phyloP scores from a whole-genome alignment of 2,888 invertebrate genomes.

The Noctua comes region DNA sequence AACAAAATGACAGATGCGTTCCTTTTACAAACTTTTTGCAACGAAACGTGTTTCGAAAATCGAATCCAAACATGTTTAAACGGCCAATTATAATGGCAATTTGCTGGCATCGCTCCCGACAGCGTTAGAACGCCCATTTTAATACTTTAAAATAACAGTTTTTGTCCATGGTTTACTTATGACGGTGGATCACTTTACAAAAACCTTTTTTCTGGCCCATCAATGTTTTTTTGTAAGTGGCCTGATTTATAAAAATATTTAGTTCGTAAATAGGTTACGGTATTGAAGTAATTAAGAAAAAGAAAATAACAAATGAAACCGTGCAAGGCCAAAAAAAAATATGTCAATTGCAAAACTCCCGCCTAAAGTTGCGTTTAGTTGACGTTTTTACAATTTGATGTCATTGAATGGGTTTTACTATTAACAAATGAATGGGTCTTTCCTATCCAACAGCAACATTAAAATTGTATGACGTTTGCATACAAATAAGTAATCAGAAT shows the following conservation, averaged over 20 bases:
- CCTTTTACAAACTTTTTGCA: constrained; percentile 67
- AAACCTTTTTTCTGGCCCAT: constrained; percentile 50
- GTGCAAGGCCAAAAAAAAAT: neutral
- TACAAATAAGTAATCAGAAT: constrained; percentile 20
- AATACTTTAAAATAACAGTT: constrained; percentile 82
- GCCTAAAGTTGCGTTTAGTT: constrained; percentile 19
- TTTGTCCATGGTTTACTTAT: constrained; percentile 67
- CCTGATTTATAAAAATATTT: constrained; percentile 43
- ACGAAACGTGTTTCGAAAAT: constrained; percentile 76
- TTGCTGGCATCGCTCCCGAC: constrained; percentile 78
- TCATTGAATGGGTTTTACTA: constrained; percentile 7
- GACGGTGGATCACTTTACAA: constrained; percentile 64
- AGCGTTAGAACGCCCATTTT: constrained; percentile 77
- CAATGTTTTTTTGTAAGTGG: constrained; percentile 22
- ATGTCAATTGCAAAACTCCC: constrained; percentile 36
- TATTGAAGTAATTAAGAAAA: constrained; percentile 49
- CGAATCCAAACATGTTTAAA: constrained; percentile 82
- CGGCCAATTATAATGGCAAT: constrained; percentile 84
- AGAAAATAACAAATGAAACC: neutral
- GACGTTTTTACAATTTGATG: neutral
- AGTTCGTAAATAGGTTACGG: constrained; percentile 42
- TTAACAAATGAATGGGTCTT: neutral
- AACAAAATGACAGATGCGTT: constrained; percentile 75
- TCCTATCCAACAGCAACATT: neutral
- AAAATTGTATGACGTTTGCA: constrained; percentile 1